Base-by-base conservation (phyloP, 2,113 vertebrate genomes). In the Oryzias javanicus region DNA sequence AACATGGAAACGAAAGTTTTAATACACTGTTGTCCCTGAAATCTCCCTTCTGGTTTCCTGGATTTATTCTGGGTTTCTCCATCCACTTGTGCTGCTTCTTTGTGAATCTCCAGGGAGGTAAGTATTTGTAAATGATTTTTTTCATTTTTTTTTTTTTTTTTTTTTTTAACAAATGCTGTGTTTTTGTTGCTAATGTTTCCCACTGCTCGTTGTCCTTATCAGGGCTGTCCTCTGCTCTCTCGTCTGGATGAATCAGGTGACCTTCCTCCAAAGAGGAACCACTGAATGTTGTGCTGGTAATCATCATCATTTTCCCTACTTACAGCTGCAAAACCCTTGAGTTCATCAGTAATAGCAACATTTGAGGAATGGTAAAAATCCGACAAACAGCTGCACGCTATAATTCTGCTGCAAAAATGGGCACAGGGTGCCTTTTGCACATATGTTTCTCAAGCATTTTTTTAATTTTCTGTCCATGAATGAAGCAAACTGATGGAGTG, bases 1-100 rank as follows among this genome's bases (percentile, higher is more conserved):
- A 57, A 42, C 42, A 65, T 64, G 56, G 60, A 55, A 76, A 79
- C 35, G 72, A 60, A 69, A 60, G 17, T 44, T 78, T 78, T 64
- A 72, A 29, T 48, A 72, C 48, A 64, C 52, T 61, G 27, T 66
- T 52, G 47, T 70, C 47, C 24, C 19, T 27, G 40, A 58, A 74
- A 59, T 67, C 41, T 73, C 55, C 16, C 17, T 16, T 57, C 35
- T n/a, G 27, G 6, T 2, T 4, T 48, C 48, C 14, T 20, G 61
- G 5, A 74, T 59, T 77, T 66, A 74, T 69, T 69, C 53, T 59
- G 45, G 6, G 7, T n/a, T 27, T 7, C 20, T 20, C 15, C 25
- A 19, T 18, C n/a, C n/a, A 47, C n/a, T 18, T 16, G n/a, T 47
- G 46, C 19, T 12, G n/a, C 46, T 35, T 35, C 35, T 35, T 35